Evolutionary conservation across 2,888 invertebrate species (phyloP).

Genomic region (Dusona sp.): DNA sequence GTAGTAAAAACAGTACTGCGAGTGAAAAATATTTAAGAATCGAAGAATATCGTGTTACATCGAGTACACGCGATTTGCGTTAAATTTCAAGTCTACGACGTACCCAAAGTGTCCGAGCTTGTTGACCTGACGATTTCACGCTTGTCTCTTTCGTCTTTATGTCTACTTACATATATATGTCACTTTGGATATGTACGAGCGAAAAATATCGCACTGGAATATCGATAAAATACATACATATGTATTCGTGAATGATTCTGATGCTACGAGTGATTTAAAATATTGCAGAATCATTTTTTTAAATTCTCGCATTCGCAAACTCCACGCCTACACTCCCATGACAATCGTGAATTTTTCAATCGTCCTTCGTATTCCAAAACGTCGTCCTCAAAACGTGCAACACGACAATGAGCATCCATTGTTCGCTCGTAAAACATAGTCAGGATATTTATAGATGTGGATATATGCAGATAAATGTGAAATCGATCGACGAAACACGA

Average conservation of each 20-base stretch:
- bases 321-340: conserved; percentile 32
- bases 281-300: conserved; percentile 36
- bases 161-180: conserved; percentile 18
- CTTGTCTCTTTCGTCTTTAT: conserved; percentile 28
- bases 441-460: conserved; percentile 4
- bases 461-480: neutral
- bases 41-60: conserved; percentile 51
- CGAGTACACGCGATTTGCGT: conserved; percentile 47
- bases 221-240: conserved; percentile 36
- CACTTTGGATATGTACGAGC: neutral
- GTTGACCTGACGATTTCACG: conserved; percentile 50
- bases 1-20: conserved; percentile 24
- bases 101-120: conserved; percentile 7
- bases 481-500: neutral
- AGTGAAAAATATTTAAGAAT: conserved; percentile 41
- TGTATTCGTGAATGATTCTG: conserved; percentile 21
- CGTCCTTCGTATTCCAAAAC: conserved; percentile 58
- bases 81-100: conserved; percentile 51
- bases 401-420: conserved; percentile 39
- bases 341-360: conserved; percentile 45
- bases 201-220: conserved; percentile 19
- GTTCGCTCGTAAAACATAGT: conserved; percentile 48
- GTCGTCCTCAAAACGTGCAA: conserved; percentile 43
- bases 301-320: conserved; percentile 21
- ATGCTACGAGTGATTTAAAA: conserved; percentile 38